phyloP scores from a whole-genome alignment of 1,140 invertebrate genomes.

The Theocolax elegans region DNA sequence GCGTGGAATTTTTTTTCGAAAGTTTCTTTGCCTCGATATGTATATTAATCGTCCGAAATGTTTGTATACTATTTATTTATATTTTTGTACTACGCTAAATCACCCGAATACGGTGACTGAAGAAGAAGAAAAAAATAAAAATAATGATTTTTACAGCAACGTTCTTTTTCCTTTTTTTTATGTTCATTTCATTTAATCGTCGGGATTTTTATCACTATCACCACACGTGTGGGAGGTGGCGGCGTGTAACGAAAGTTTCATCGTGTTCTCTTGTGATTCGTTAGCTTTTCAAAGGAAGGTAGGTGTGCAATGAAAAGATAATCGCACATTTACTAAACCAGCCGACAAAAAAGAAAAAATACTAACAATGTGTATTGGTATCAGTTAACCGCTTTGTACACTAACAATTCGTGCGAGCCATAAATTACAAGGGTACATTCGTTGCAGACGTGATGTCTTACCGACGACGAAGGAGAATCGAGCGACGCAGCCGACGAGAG shows the following conservation, averaged over 20 bases:
- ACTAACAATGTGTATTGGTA: too few species aligned
- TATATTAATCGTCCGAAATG: neutral
- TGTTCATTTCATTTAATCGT: neutral
- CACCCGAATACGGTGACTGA: conserved; percentile 8
- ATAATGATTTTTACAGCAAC: conserved; percentile 20
- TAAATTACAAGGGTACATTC: too few species aligned
- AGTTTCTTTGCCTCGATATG: too few species aligned
- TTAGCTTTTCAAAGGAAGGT: conserved; percentile 39
- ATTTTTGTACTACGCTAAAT: conserved; percentile 31
- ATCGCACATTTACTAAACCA: neutral
- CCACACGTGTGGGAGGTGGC: conserved; percentile 20
- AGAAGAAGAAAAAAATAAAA: conserved; percentile 19
- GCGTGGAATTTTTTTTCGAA: too few species aligned
- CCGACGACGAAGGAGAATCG: conserved; percentile 49
- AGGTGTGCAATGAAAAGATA: conserved; percentile 17
- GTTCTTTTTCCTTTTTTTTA: conserved; percentile 27
- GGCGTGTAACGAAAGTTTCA: neutral
- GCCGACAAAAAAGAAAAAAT: too few species aligned
- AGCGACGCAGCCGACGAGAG: conserved; percentile 44
- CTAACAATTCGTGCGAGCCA: too few species aligned
- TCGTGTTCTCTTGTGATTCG: conserved; percentile 40
- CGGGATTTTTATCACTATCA: neutral
- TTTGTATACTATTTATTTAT: conserved; percentile 38
- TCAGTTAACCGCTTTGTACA: too few species aligned
- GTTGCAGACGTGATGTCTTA: conserved; percentile 64